Evolutionary conservation across 2,888 invertebrate species (phyloP).

Genomic region (Diachrysia chrysitis): DNA sequence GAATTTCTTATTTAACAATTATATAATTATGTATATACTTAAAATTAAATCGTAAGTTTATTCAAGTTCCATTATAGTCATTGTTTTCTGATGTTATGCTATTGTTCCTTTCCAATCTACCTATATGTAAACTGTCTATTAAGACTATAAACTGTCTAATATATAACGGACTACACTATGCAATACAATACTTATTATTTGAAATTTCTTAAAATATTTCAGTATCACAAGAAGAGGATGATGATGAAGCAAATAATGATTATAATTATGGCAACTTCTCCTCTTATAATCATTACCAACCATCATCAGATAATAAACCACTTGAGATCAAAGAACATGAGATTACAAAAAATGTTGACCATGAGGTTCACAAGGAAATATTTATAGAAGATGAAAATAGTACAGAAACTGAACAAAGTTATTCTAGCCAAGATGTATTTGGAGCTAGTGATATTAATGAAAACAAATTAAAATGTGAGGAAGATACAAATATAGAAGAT

Average conservation of each 20-base stretch:
- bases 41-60: background rate
- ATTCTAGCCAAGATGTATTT: constrained; percentile 31
- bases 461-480: constrained; percentile 64
- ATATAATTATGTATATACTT: background rate
- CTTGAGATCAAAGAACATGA: constrained; percentile 41
- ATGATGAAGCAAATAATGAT: constrained; percentile 78
- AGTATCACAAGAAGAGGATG: constrained; percentile 85
- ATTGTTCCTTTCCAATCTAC: constrained; percentile 6
- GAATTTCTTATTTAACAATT: background rate
- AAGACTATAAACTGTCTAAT: background rate
- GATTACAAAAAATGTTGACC: constrained; percentile 36
- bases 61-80: constrained; percentile 6
- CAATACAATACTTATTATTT: background rate
- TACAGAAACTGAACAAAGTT: constrained; percentile 35
- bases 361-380: constrained; percentile 48
- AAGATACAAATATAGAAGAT: constrained; percentile 77
- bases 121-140: background rate
- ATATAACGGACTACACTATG: background rate
- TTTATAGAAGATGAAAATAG: constrained; percentile 37
- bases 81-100: constrained; percentile 16
- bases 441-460: constrained; percentile 54
- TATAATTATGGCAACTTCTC: constrained; percentile 79
- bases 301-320: constrained; percentile 53
- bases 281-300: constrained; percentile 71
- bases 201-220: constrained; percentile 50